A percentile compares a stretch with the other conserved stretches of the same genome.
phyloP scores from a whole-genome alignment of 2,113 vertebrate genomes.

The Oriolus oriolus region DNA sequence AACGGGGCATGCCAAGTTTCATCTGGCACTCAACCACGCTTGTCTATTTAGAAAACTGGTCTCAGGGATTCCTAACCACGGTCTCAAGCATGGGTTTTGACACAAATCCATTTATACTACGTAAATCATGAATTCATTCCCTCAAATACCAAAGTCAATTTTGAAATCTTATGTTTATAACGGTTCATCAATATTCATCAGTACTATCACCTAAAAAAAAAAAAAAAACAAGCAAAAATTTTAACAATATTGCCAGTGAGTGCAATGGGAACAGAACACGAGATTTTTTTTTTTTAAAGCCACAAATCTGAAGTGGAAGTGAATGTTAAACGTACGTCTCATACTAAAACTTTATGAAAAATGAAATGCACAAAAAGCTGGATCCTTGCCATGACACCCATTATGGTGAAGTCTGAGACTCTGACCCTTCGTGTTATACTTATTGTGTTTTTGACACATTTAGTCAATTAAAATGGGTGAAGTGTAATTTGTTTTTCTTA shows the following conservation, averaged over 20 bases:
- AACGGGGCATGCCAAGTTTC: conserved; percentile 32
- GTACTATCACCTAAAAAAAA: conserved; percentile 9
- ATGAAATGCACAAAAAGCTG: conserved; percentile 79
- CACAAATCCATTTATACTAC: conserved; percentile 31
- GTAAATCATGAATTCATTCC: conserved; percentile 44
- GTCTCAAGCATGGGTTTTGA: background rate
- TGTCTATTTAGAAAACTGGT: conserved; percentile 13
- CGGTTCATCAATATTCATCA: conserved; percentile 48
- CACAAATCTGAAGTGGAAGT: conserved; percentile 75
- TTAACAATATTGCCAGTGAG: conserved; percentile 35
- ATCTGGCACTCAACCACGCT: background rate
- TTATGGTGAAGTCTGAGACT: conserved; percentile 79
- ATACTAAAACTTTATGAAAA: conserved; percentile 76
- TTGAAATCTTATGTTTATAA: conserved; percentile 53
- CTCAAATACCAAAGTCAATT: conserved; percentile 35
- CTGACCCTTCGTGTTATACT: conserved; percentile 78
- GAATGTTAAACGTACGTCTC: conserved; percentile 65
- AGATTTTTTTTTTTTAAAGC: conserved; percentile 45
- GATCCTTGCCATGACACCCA: conserved; percentile 86
- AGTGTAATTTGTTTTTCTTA: conserved; percentile 88
- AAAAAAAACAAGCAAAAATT: background rate
- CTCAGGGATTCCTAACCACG: conserved; percentile 14
- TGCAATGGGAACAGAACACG: conserved; percentile 39
- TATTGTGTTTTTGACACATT: conserved; percentile 86
- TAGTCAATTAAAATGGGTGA: conserved; percentile 83